phyloP scores from a whole-genome alignment of 2,113 vertebrate species.

The Lipophrys pholis region DNA sequence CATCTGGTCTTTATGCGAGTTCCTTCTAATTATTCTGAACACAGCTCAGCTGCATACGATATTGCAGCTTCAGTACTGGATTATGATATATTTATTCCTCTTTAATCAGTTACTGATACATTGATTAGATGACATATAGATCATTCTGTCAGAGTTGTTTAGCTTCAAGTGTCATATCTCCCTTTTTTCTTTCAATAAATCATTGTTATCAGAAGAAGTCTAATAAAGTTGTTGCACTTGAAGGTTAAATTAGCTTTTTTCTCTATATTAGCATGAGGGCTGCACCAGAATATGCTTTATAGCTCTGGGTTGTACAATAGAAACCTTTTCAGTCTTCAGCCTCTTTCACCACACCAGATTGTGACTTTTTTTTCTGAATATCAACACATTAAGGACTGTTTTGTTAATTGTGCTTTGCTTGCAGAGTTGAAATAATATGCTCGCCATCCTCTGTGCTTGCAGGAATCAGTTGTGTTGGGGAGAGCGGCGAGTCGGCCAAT shows the following conservation, averaged over 20 bases:
- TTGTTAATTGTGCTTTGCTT: conserved; percentile 1
- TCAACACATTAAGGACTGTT: neutral
- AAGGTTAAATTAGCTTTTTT: conserved; percentile 52
- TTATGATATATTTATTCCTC: conserved; percentile 17
- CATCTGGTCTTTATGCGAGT: conserved; percentile 24
- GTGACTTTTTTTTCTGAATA: too few species aligned
- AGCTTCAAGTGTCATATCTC: conserved; percentile 8
- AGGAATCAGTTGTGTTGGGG: conserved; percentile 88
- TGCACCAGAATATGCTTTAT: neutral
- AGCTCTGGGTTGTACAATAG: neutral
- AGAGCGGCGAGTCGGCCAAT: conserved; percentile 78
- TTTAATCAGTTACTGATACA: conserved; percentile 17
- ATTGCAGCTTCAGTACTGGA: neutral
- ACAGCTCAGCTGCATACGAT: neutral
- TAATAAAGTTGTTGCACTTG: conserved; percentile 33
- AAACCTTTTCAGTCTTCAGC: neutral
- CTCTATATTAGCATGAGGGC: conserved; percentile 19
- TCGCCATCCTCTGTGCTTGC: conserved; percentile 41
- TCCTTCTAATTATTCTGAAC: conserved; percentile 7
- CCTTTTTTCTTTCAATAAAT: conserved; percentile 45
- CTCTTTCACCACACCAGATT: neutral
- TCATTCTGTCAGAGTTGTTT: conserved; percentile 30
- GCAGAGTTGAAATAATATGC: neutral
- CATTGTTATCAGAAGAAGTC: conserved; percentile 13
- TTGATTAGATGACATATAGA: conserved; percentile 15